Conservation (phyloP, 2,113 vertebrate species). For the Microcebus tavaratra region DNA sequence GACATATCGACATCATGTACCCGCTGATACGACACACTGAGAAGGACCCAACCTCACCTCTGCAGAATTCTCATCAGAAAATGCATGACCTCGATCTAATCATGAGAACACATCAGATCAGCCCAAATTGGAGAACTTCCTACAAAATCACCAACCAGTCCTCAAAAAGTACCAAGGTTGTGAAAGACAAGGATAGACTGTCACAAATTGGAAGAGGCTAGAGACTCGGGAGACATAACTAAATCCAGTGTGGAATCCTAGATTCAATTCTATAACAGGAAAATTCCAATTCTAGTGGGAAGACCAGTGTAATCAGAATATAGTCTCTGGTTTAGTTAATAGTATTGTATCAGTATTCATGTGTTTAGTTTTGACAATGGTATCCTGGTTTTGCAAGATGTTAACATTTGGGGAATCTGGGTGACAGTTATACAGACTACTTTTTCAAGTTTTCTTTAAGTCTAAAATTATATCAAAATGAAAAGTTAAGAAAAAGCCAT, state of each 20-base stretch:
- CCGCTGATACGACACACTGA: background rate
- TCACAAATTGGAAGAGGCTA: background rate
- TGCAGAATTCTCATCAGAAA: background rate
- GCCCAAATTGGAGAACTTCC: background rate
- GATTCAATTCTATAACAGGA: background rate
- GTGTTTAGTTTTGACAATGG: background rate
- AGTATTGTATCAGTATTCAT: background rate
- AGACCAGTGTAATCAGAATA: background rate
- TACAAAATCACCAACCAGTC: background rate
- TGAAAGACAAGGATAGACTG: background rate
- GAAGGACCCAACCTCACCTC: background rate
- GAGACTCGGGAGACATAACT: too few species aligned
- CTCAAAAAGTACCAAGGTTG: background rate
- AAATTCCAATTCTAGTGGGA: background rate
- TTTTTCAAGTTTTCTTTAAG: background rate
- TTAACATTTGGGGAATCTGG: background rate
- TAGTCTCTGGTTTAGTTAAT: background rate
- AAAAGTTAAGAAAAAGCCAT: background rate
- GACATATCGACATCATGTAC: accelerated
- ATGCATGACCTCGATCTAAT: background rate
- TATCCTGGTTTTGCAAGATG: background rate
- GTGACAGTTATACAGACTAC: background rate
- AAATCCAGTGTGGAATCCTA: background rate
- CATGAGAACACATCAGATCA: background rate
- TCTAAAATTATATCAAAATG: background rate